Evolutionary conservation across 2,113 vertebrate genomes (phyloP), one percentile per base, ranked within the genome.

Genomic region (Monopterus albus): DNA sequence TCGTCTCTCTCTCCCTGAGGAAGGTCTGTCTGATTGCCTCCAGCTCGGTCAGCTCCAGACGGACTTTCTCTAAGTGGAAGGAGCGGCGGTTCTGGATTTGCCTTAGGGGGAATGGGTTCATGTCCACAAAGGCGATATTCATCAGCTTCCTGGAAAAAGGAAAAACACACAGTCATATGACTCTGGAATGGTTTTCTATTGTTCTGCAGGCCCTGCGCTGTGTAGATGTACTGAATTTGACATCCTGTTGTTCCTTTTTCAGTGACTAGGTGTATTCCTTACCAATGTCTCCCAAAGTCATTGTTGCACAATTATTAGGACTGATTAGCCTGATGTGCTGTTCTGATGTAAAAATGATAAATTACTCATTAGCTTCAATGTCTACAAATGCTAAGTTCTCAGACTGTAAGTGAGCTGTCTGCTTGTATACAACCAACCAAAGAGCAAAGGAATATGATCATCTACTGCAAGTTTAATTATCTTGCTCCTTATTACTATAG

Each of bases 1-100:
- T 92, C 0, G 93, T 94, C n/a, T 98, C 97, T 5, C 97, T 89
- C 38, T 98, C 96, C 0, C 95, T 92, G 72, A 99, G 88, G 86
- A 99, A 99, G 42, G 97, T 97, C 86, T 98, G 96, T 0, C 97
- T 93, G 59, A 99, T 98, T 70, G 96, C 95, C 77, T 99, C 98
- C 67, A 99, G 94, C 79, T 99, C 97, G 0, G 94, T 96, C 58
- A 99, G 92, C 75, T 99, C 98, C 5, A 96, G 93, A 0, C 96
- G 95, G 10, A 99, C 97, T 58, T 97, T 98, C 90, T 99, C 98
- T 92, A 98, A 79, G 86, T 99, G 97, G 82, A 94, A 96, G 14
- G 95, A 79, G 7, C 96, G 94, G 7, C 97, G 93, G 91, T 96
- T 98, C 72, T 97, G 94, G 86, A 99, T 99, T 89, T 96, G 96